Base-by-base conservation (phyloP, 2,888 invertebrate genomes). In the Sabatieria punctata region DNA sequence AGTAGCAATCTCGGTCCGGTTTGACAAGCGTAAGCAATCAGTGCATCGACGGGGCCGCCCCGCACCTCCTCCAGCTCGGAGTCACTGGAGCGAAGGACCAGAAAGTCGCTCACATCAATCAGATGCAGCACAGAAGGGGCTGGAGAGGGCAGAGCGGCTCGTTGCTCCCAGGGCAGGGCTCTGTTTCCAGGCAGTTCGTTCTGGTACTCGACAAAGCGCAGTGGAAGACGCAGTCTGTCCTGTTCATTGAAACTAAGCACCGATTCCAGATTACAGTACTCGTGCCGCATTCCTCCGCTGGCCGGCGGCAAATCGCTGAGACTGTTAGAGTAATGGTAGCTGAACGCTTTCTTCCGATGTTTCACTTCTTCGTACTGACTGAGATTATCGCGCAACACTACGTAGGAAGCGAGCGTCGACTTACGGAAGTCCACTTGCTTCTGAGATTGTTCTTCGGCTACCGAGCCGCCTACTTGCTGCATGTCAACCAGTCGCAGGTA, bases 21-120 rank as follows among this genome's bases (percentile, higher is more conserved):
- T 70, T 85, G 85, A 47, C 91, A 89, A 41, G 95, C 95, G 64
- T 91, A 84, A 37, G 93, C 88, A 52, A 95, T 80, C 45, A 97
- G 77, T 1, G 89, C 91, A 67, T 95, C 89, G 1, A 85, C 79
- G 52, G 83, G 79, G 6, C 93, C 95, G 8, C 95, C 95, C 49
- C 86, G 77, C 36, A 89, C 79, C 57, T 86, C 85, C 0, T 61
- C 53, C 13, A 66, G 60, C 8, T 64, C 64, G 8, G 38, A 41
- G 15, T 23, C 37, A n/a, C 36, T 21, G 8, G 35, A 6, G 3
- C 38, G 36, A 15, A 44, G 13, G 21, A 44, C 36, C 11, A 37
- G 24, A 37, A 13, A 22, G 22, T 30, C 19, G 22, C n/a, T 38
- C 19, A 21, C 8, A n/a, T 38, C 38, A 13, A 38, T 8, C 6